phyloP scores from a whole-genome alignment of 2,888 invertebrate genomes.

The Amiota mariae region DNA sequence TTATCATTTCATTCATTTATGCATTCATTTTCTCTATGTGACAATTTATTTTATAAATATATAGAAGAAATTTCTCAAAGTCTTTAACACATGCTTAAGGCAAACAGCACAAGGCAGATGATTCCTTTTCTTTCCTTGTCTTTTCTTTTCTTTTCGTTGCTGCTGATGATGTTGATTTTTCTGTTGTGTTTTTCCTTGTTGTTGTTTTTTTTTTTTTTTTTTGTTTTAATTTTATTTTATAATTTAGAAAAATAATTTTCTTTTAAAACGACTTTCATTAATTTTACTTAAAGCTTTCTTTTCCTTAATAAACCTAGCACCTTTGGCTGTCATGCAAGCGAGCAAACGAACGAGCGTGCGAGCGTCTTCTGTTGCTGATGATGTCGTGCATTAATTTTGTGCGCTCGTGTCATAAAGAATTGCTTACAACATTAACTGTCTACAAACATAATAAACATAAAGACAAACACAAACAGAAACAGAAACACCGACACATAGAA shows the following conservation, averaged over 20 bases:
- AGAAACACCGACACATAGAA: not conserved
- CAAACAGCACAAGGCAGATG: too few relatives aligned
- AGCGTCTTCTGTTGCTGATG: not conserved
- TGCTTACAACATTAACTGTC: slow-evolving; percentile 14
- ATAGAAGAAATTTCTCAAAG: too few relatives aligned
- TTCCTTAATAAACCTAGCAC: too few relatives aligned
- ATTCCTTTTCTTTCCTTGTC: too few relatives aligned
- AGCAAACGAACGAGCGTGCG: too few relatives aligned
- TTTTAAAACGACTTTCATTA: not conserved
- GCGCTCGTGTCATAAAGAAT: not conserved
- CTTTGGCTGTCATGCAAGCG: too few relatives aligned
- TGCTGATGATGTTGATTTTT: not conserved
- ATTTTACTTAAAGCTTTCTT: not conserved
- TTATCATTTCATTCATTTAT: too few relatives aligned
- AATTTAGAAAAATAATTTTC: slow-evolving; percentile 6
- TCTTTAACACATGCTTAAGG: too few relatives aligned
- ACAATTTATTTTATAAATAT: too few relatives aligned
- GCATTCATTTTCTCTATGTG: too few relatives aligned
- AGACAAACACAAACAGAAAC: not conserved
- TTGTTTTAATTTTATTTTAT: too few relatives aligned
- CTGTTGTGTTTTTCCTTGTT: not conserved
- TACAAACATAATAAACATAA: not conserved
- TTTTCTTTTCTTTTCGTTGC: not conserved
- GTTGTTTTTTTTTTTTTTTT: not conserved
- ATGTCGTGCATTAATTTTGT: not conserved